These are phyloP conservation scores for Drosophila jambulina DNA, from an alignment of 1,140 invertebrate genomes.

Conservation along the genomic window DNA sequence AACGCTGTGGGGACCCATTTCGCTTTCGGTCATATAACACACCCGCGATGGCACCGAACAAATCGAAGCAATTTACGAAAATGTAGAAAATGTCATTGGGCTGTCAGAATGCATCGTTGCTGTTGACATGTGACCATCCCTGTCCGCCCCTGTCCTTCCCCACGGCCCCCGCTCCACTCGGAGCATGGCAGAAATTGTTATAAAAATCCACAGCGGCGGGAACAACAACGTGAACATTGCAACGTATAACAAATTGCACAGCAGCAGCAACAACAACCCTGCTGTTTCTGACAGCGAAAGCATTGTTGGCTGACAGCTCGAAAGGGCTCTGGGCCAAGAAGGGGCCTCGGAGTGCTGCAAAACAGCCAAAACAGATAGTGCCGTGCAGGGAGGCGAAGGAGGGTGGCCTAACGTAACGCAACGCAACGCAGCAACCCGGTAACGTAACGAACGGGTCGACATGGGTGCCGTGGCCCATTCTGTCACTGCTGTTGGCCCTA, in stretches of 20 bases:
- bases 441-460: constrained; percentile 36
- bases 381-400: not conserved
- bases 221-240: constrained; percentile 46
- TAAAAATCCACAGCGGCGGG: constrained; percentile 59
- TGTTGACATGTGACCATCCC: constrained; percentile 78
- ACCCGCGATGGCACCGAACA: constrained; percentile 61
- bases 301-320: constrained; percentile 78
- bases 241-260: constrained; percentile 81
- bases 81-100: constrained; percentile 84
- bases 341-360: constrained; percentile 10
- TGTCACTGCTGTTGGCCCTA: constrained; percentile 65
- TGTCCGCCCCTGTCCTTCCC: constrained; percentile 4
- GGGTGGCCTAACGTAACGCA: constrained; percentile 50
- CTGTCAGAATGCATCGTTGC: constrained; percentile 84
- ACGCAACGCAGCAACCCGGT: constrained; percentile 25
- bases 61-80: constrained; percentile 85
- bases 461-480: constrained; percentile 51
- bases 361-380: constrained; percentile 39
- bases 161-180: not conserved
- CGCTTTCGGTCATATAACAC: constrained; percentile 62
- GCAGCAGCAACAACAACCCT: constrained; percentile 59
- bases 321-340: constrained; percentile 29
- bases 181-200: constrained; percentile 46
- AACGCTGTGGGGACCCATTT: constrained; percentile 52
- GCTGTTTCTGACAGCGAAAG: constrained; percentile 81